Percentiles rank a stretch among this genome's conserved stretches.
Conservation (phyloP, 1,140 invertebrate species). For the Aethina tumida region DNA sequence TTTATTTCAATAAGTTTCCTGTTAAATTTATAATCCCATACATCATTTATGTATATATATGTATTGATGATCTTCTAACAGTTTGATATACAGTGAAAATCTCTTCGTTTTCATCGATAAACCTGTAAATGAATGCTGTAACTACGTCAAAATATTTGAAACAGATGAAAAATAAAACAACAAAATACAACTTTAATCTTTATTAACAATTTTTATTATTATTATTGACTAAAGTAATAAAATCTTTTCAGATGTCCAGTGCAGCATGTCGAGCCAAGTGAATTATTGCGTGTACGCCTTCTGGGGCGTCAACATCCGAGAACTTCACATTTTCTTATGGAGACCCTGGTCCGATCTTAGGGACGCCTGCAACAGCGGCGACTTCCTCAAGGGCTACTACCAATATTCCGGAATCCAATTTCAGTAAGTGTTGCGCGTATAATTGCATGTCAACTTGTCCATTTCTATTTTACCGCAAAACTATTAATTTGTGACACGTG, state of each 20-base stretch:
- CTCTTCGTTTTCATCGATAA: slow-evolving; percentile 71
- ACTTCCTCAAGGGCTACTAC: slow-evolving; percentile 45
- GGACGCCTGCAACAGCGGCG: slow-evolving; percentile 45
- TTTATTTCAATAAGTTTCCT: slow-evolving; percentile 42
- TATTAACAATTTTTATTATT: background rate
- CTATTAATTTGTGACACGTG: background rate
- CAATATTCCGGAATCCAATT: slow-evolving; percentile 35
- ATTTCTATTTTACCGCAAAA: background rate
- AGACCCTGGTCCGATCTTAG: slow-evolving; percentile 54
- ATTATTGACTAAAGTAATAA: slow-evolving; percentile 1
- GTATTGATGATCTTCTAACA: slow-evolving; percentile 63
- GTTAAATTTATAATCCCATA: slow-evolving; percentile 18
- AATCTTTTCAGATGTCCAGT: slow-evolving; percentile 53
- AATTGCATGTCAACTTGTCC: background rate
- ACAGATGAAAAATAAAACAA: no score
- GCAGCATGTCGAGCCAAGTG: slow-evolving; percentile 61
- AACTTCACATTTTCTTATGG: slow-evolving; percentile 63
- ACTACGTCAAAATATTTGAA: no score
- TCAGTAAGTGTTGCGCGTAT: slow-evolving; percentile 32
- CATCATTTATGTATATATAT: slow-evolving; percentile 44
- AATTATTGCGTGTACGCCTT: slow-evolving; percentile 59
- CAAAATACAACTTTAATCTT: background rate
- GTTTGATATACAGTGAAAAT: slow-evolving; percentile 57
- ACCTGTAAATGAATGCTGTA: no score
- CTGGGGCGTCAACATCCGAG: slow-evolving; percentile 66